Base-by-base conservation (phyloP, 2,797 vertebrate species). In the Sternotherus odoratus region DNA sequence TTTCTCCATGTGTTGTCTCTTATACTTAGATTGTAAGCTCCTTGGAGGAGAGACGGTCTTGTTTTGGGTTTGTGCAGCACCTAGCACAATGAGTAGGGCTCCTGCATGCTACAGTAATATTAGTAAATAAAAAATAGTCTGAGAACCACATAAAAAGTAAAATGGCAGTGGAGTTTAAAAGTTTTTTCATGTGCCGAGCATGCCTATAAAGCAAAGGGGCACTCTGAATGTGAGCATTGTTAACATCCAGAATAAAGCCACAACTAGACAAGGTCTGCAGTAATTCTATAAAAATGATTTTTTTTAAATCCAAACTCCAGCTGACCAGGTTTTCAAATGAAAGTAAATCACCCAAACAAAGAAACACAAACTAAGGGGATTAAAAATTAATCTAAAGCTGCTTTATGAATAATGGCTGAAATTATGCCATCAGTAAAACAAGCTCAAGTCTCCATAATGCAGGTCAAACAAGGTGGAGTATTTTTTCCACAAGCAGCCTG, bases 341-440 rank as follows among this genome's bases (percentile, higher is more conserved):
- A 93, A 94, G 57, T 87, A 91, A 39, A 60, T 51, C 66, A 94
- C 77, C 75, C 87, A 91, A 95, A 94, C 77, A 94, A 96, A 95
- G 92, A 88, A 89, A 93, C 30, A 85, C 86, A 94, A 95, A 96
- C 79, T 36, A 95, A 83, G 77, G 69, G 88, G 97, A 97, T 97
- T 96, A 94, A 93, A 90, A 36, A 87, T 77, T 89, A 94, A 87
- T 82, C 77, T 92, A 96, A 95, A 96, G 84, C 96, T 95, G 94
- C 87, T 97, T 96, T 95, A 86, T 94, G 82, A 93, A 90, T 85
- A 95, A 82, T 66, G 86, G 56, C 89, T 94, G 84, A 94, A 96
- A 96, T 96, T 26, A 95, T 83, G 81, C 72, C 28, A 86, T 84
- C 50, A 83, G 77, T 93, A 79, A 94, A 96, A 84, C 60, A 93